A percentile compares a stretch with the other conserved stretches of the same genome.
phyloP scores from a whole-genome alignment of 2,797 vertebrate species.

The Scolopax rusticola region DNA sequence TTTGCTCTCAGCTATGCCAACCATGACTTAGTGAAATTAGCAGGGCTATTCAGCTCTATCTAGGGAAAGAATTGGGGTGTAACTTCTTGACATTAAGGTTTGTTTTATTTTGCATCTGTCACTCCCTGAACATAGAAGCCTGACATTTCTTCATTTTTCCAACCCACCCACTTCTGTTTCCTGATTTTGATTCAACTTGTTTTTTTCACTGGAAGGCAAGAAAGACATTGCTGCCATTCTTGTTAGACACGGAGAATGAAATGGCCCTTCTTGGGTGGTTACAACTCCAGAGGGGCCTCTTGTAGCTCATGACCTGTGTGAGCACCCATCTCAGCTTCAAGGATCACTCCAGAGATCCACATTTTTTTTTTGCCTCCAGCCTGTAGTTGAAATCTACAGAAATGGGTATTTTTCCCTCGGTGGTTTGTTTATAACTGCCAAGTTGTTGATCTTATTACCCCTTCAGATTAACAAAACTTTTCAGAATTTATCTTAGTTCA shows the following conservation, averaged over 20 bases:
- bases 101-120: not conserved
- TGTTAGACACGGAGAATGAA: not conserved
- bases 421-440: not conserved
- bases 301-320: not conserved
- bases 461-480: not conserved
- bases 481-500: not conserved
- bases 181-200: not conserved
- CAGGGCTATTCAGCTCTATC: not conserved
- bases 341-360: not conserved
- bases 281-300: not conserved
- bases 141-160: not conserved
- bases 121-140: not conserved
- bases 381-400: not conserved
- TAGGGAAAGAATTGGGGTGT: not conserved
- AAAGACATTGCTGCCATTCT: not conserved
- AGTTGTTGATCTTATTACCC: not conserved
- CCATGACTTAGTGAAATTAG: not conserved
- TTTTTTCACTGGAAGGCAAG: not conserved
- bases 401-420: not conserved
- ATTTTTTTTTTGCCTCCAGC: not conserved
- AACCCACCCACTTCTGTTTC: not conserved
- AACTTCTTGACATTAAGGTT: not conserved
- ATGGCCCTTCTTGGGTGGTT: not conserved
- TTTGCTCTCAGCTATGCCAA: not conserved
- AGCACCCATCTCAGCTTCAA: not conserved